Conservation (phyloP, 2,113 vertebrate genomes). For the Xenus cinereus region DNA sequence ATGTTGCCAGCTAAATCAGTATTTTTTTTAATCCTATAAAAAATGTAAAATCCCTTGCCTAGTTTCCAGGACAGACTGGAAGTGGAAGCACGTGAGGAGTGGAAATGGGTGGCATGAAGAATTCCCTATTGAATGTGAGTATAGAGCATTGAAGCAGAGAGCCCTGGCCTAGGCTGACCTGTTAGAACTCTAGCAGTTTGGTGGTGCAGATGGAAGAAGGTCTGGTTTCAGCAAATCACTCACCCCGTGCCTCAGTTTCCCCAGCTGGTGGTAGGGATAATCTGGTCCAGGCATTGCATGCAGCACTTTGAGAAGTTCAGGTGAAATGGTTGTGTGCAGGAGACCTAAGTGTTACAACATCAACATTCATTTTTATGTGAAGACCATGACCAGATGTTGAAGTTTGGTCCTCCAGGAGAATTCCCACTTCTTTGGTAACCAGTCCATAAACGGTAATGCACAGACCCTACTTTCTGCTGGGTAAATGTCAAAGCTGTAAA, state of each 20-base stretch:
- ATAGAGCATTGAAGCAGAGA: neutral
- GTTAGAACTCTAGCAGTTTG: neutral
- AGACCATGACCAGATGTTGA: neutral
- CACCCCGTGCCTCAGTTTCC: neutral
- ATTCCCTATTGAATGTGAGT: neutral
- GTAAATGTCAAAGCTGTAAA: slow-evolving; percentile 1
- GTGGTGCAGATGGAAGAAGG: neutral
- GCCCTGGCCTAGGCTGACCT: neutral
- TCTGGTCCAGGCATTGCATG: neutral
- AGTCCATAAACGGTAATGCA: neutral
- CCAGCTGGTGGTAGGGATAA: neutral
- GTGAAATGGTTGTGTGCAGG: neutral
- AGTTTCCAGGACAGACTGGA: neutral
- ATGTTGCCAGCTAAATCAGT: neutral
- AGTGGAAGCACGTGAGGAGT: neutral
- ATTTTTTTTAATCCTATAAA: neutral
- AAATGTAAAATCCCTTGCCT: neutral
- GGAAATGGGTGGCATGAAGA: neutral
- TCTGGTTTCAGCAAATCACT: neutral
- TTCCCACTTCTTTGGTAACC: neutral
- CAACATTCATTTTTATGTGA: neutral
- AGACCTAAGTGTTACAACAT: neutral
- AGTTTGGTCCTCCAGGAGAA: neutral
- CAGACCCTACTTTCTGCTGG: neutral
- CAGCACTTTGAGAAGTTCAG: neutral